Evolutionary conservation across 2,888 invertebrate genomes (phyloP).

Genomic region (Diplolepis rosae): DNA sequence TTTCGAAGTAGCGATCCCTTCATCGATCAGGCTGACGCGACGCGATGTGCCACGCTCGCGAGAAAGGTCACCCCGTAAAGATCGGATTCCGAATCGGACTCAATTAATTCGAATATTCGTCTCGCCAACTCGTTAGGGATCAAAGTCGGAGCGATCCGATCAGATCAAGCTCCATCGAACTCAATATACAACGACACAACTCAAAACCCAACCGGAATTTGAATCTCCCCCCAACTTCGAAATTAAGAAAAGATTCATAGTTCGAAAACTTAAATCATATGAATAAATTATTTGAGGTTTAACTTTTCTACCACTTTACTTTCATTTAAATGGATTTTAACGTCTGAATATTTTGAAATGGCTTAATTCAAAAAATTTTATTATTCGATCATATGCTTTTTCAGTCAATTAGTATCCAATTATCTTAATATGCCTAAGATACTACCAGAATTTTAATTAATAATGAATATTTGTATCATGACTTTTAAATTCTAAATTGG

Average conservation of each 20-base stretch:
- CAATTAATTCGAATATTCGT: constrained; percentile 51
- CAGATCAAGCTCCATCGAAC: constrained; percentile 36
- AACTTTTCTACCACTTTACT: too few species aligned
- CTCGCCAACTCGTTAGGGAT: constrained; percentile 46
- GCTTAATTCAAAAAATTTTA: too few species aligned
- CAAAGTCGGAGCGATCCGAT: constrained; percentile 44
- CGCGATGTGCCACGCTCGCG: constrained; percentile 35
- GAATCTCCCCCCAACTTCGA: background rate
- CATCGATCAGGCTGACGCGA: constrained; percentile 30
- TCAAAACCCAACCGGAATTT: background rate
- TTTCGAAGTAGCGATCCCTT: constrained; percentile 35
- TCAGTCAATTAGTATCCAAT: too few species aligned
- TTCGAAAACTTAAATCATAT: too few species aligned
- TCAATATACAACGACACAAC: constrained; percentile 14
- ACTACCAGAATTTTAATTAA: too few species aligned
- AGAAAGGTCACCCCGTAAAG: constrained; percentile 50
- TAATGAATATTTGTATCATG: too few species aligned
- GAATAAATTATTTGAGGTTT: too few species aligned
- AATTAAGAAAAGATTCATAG: background rate
- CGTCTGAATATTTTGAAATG: too few species aligned
- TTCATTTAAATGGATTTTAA: too few species aligned
- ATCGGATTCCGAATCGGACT: constrained; percentile 50
- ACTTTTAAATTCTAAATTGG: too few species aligned
- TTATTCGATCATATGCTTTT: too few species aligned
- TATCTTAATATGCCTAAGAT: too few species aligned